These are phyloP conservation scores for Peromyscus maniculatus DNA, from an alignment of 2,113 vertebrate species.

Conservation along the genomic window DNA sequence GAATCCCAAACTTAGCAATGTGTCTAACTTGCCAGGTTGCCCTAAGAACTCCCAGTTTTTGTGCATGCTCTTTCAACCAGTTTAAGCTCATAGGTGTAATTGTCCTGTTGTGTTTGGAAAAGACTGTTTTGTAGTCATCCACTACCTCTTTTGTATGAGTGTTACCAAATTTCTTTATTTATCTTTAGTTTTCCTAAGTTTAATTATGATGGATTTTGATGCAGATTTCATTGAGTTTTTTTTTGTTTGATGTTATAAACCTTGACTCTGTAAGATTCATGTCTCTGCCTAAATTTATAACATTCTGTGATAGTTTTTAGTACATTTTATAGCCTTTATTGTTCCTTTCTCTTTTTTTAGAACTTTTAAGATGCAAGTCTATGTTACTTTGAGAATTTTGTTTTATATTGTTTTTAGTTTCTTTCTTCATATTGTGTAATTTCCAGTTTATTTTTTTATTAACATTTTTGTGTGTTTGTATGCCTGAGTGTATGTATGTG, in stretches of 20 bases:
- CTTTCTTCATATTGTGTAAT: background rate
- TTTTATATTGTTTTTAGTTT: background rate
- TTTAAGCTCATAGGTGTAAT: background rate
- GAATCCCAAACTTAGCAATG: background rate
- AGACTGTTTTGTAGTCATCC: background rate
- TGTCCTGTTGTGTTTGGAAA: background rate
- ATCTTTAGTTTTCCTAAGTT: background rate
- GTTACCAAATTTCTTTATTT: background rate
- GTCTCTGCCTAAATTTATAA: background rate
- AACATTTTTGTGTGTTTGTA: background rate
- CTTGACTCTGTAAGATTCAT: background rate
- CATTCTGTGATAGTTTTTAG: background rate
- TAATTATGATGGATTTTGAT: background rate
- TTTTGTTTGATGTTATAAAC: background rate
- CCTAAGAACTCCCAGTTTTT: background rate
- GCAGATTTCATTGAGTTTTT: background rate
- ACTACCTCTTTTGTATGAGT: background rate
- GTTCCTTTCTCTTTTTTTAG: no score
- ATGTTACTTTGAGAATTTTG: background rate
- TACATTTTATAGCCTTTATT: background rate
- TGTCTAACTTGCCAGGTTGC: background rate
- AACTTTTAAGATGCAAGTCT: background rate
- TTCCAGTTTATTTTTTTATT: background rate
- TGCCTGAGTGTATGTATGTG: background rate
- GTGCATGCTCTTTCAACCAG: background rate